Evolutionary conservation across 2,797 vertebrate genomes (phyloP).

Genomic region (Lepus townsendii): DNA sequence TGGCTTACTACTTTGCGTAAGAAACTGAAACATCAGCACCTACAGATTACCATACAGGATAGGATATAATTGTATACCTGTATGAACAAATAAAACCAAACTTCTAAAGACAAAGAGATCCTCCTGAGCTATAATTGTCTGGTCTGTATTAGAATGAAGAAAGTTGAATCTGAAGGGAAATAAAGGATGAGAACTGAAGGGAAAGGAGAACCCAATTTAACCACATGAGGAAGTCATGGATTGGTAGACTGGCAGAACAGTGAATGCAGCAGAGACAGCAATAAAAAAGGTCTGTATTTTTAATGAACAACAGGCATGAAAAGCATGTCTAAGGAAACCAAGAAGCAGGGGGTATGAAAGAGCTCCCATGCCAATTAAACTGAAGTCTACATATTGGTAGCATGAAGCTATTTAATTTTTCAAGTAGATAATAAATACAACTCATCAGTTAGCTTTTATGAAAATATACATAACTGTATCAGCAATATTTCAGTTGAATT

Average conservation of each 20-base stretch:
- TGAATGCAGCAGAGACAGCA: not conserved
- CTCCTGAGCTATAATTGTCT: not conserved
- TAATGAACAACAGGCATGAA: not conserved
- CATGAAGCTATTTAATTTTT: slow-evolving; percentile 24
- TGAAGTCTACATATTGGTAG: not conserved
- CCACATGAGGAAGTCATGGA: not conserved
- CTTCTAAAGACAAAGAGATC: not conserved
- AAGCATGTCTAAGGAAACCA: not conserved
- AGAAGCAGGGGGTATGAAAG: not conserved
- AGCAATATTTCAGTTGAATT: not conserved
- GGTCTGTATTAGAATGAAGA: not conserved
- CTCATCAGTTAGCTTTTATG: not conserved
- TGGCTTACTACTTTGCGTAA: slow-evolving; percentile 9
- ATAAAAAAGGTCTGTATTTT: not conserved
- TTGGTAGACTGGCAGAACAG: not conserved
- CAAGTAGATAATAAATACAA: not conserved
- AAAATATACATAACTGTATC: not conserved
- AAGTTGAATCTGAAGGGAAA: slow-evolving; percentile 19
- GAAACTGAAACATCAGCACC: slow-evolving; percentile 10
- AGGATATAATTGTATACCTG: accelerated
- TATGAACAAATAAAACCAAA: slow-evolving; percentile 29
- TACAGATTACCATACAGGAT: not conserved
- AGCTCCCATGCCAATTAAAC: not conserved
- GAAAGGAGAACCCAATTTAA: slow-evolving; percentile 25
- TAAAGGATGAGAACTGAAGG: not conserved